These are phyloP conservation scores for Antheraea yamamai DNA, from an alignment of 2,888 invertebrate species.

Conservation along the genomic window DNA sequence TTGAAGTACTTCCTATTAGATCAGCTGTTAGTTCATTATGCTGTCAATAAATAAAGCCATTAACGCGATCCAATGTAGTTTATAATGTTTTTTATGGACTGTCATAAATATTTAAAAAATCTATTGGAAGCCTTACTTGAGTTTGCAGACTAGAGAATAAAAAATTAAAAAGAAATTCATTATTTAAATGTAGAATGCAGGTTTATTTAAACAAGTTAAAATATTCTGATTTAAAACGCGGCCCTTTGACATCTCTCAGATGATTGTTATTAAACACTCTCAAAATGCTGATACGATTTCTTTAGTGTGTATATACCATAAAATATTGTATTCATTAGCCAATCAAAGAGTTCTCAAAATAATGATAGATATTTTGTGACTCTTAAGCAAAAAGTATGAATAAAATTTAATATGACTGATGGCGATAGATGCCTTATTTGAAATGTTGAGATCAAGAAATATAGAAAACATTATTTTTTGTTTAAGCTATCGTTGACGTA, in stretches of 20 bases:
- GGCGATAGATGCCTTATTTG: not conserved
- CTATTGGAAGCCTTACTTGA: not conserved
- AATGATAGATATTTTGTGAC: not conserved
- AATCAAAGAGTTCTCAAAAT: not conserved
- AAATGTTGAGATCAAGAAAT: not conserved
- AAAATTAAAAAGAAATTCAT: not conserved
- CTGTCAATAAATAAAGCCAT: not conserved
- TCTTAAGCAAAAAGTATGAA: not conserved
- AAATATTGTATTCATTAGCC: not conserved
- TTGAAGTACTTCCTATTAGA: not conserved
- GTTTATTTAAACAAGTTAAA: not conserved
- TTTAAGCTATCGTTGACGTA: not conserved
- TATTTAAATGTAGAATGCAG: not conserved
- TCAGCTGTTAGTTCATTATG: slow-evolving; percentile 3
- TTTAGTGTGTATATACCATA: not conserved
- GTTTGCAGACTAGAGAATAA: not conserved
- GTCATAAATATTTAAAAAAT: not conserved
- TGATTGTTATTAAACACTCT: not conserved
- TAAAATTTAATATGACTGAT: not conserved
- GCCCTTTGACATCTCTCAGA: not conserved
- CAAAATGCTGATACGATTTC: not conserved
- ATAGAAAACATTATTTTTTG: not conserved
- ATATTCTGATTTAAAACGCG: not conserved
- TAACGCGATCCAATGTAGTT: not conserved
- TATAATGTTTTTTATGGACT: not conserved